A percentile compares a stretch with the other conserved stretches of the same genome.
phyloP scores from a whole-genome alignment of 1,140 invertebrate species.

The Magallana angulata region DNA sequence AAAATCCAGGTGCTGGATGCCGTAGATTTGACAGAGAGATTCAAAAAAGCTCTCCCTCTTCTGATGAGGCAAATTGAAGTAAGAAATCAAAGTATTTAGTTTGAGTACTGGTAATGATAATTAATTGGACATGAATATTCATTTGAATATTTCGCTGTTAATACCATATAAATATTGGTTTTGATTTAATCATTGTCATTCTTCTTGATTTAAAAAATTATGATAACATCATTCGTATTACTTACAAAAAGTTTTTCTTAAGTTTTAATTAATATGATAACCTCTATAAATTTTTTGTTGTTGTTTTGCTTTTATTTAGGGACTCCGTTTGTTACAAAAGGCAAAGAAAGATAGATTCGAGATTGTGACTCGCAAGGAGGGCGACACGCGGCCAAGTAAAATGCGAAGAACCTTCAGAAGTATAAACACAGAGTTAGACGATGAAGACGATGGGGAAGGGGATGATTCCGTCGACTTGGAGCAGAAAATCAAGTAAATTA shows the following conservation, averaged over 20 bases:
- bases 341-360: constrained; percentile 76
- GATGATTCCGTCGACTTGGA: constrained; percentile 79
- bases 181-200: no score
- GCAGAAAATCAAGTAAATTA: constrained; percentile 78
- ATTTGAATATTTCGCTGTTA: no score
- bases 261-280: no score
- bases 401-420: constrained; percentile 70
- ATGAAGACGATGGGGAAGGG: constrained; percentile 76
- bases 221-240: no score
- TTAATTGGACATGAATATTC: no score
- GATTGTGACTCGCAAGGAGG: constrained; percentile 70
- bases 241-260: no score
- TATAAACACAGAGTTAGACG: constrained; percentile 66
- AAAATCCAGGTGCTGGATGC: constrained; percentile 81
- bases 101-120: no score
- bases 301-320: constrained; percentile 65
- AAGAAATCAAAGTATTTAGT: constrained; percentile 1
- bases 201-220: no score
- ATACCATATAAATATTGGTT: no score
- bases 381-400: constrained; percentile 59
- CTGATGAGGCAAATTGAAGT: constrained; percentile 81
- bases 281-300: no score
- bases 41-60: constrained; percentile 80
- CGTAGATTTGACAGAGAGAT: constrained; percentile 80
- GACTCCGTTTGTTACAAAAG: constrained; percentile 77